Conservation (phyloP, 2,113 vertebrate genomes). For the Nesoenas mayeri region DNA sequence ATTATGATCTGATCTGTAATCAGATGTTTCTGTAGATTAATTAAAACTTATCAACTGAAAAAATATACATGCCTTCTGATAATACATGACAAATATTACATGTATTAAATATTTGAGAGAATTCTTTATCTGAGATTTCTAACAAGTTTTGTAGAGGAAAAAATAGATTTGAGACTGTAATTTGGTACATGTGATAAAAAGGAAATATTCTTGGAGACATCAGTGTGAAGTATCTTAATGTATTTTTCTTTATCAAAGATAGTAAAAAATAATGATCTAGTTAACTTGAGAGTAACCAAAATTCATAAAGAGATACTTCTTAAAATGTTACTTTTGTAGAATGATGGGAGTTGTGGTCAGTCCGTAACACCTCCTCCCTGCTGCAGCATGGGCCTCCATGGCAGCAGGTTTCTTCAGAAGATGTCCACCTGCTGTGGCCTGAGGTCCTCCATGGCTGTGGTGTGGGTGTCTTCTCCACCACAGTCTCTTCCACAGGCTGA, state of each 20-base stretch:
- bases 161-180: not conserved
- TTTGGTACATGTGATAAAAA: not conserved
- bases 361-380: not conserved
- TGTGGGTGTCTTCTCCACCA: rapidly evolving
- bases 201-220: not conserved
- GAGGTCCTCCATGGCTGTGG: not conserved
- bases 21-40: not conserved
- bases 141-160: not conserved
- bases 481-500: not conserved
- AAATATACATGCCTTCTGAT: not conserved
- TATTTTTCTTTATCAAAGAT: not conserved
- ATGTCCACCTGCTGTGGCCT: not conserved
- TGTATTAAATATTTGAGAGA: not conserved
- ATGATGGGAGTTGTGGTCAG: not conserved
- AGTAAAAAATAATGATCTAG: not conserved
- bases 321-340: not conserved
- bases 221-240: not conserved
- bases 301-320: not conserved
- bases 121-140: not conserved
- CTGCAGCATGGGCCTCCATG: not conserved
- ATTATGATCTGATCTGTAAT: not conserved
- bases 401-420: rapidly evolving
- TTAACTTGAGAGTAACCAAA: not conserved
- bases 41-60: not conserved
- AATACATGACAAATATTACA: not conserved